Evolutionary conservation across 2,113 vertebrate species (phyloP), one percentile per base, ranked within the genome.

Genomic region (Anguilla rostrata): DNA sequence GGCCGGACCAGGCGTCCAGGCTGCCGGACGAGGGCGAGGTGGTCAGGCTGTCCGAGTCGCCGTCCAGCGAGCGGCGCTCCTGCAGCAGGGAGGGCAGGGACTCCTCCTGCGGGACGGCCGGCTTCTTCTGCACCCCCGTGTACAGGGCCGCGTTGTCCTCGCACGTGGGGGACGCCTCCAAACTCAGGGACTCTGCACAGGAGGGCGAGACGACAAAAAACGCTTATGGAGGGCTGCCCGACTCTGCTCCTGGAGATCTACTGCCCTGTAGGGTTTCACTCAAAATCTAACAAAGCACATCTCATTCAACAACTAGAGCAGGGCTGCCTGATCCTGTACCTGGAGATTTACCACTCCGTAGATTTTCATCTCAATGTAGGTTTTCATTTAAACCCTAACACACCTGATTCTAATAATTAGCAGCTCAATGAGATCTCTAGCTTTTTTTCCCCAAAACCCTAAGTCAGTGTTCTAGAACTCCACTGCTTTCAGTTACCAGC

Each of bases 51-150:
- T 97, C 97, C 0, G 93, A 94, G 82, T 97, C 96, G 0, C 97
- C 97, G 49, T 98, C 98, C 85, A 94, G 89, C 39, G 94, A 95
- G 29, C 94, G 93, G 46, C 95, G 94, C 15, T 96, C 95, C 88
- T 97, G 96, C 87, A 95, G 95, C 88, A 98, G 96, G 0, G 95
- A 95, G 11, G 97, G 95, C 87, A 94, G 91, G 9, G 94, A 95
- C n/a, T 92, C 90, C 85, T 96, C 92, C n/a, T 97, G 96, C 14
- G 94, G 95, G 91, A 93, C 90, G 81, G 95, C 91, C 0, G 96
- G 95, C 92, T 98, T 98, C 95, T 98, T 99, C 90, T 98, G 95
- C 90, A 98, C 97, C 66, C 97, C 98, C 0, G 98, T 97, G 87
- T 99, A 99, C 85, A 99, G 96, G 84, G 97, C 97, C 0, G 96